Evolutionary conservation across 2,113 vertebrate genomes (phyloP).

Genomic region (Conger conger): DNA sequence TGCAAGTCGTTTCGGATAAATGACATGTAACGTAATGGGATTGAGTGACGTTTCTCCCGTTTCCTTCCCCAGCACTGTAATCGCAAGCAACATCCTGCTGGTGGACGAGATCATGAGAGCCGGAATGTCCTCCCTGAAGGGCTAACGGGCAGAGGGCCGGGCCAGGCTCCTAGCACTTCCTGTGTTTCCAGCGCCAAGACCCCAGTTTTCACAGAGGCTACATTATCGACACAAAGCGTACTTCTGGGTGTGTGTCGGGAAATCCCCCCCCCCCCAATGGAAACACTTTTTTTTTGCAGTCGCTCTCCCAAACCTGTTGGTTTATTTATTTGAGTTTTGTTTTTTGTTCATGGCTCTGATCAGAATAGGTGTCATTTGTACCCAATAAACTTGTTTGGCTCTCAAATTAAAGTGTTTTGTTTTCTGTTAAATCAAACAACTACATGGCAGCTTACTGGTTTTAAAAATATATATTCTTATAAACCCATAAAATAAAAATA

Average conservation of each 20-base stretch:
- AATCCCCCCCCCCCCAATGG: neutral
- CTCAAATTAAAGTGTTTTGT: neutral
- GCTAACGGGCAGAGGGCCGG: slow-evolving; percentile 63
- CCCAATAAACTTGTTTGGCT: slow-evolving; percentile 6
- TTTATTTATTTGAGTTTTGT: neutral
- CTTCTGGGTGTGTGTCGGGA: neutral
- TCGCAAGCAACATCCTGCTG: slow-evolving; percentile 94
- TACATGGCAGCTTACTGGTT: neutral
- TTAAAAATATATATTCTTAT: no score
- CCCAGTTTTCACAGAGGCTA: neutral
- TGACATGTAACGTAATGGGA: no score
- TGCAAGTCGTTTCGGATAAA: no score
- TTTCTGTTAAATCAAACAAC: neutral
- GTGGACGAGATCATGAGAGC: slow-evolving; percentile 98
- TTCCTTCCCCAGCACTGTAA: slow-evolving; percentile 80
- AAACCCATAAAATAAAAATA: no score
- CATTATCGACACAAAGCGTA: neutral
- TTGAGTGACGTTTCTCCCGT: neutral
- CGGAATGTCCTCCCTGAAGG: slow-evolving; percentile 95
- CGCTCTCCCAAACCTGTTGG: neutral
- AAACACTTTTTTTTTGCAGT: neutral
- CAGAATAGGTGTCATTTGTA: slow-evolving; percentile 6
- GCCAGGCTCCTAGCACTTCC: neutral
- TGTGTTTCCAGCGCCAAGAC: neutral
- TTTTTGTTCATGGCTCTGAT: neutral